Base-by-base conservation (phyloP, 2,113 vertebrate species). In the Cyanoderma ruficeps region DNA sequence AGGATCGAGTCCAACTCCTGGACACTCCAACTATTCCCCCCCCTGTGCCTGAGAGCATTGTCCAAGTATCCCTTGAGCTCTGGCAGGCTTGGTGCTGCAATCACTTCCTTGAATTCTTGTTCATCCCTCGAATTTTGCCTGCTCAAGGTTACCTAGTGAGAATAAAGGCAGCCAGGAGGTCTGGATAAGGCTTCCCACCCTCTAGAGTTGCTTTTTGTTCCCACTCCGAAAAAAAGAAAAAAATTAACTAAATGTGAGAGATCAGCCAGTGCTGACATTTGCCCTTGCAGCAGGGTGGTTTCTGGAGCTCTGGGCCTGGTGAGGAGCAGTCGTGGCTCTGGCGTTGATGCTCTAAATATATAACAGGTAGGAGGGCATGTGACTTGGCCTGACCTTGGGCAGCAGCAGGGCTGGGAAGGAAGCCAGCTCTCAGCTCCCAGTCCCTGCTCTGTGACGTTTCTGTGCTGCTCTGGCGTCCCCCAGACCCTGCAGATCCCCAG, bases 381-480 rank as follows among this genome's bases (percentile, higher is more conserved):
- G 87, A 16, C 61, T 35, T 1, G 82, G 70, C 24, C 49, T 76
- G 95, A 46, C 82, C 75, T 61, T 46, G 82, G 39, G 35, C 56
- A 52, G 59, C 27, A 31, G 90, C 55, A 42, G 86, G 1, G 76
- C 80, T 83, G 80, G 95, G 72, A 67, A 2, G 7, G 10, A 2
- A 18, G 83, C 90, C 91, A 71, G 42, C 1, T 2, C 27, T 19
- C 15, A 30, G 57, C 55, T 75, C 75, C 18, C 67, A 3, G 35
- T 7, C 37, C 3, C 3, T 5, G 1, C 24, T 18, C 11, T 25
- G 30, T 0, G 4, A 3, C 1, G 0, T 4, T 16, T 4, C 30
- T 27, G 3, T 2, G 7, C 31, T 59, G 59, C 61, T 25, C 60
- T 27, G 25, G 24, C 9, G 16, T 31, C 25, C 31, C 39, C 42